Base-by-base conservation (phyloP, 2,888 invertebrate genomes). In the Plagodis dolabraria region DNA sequence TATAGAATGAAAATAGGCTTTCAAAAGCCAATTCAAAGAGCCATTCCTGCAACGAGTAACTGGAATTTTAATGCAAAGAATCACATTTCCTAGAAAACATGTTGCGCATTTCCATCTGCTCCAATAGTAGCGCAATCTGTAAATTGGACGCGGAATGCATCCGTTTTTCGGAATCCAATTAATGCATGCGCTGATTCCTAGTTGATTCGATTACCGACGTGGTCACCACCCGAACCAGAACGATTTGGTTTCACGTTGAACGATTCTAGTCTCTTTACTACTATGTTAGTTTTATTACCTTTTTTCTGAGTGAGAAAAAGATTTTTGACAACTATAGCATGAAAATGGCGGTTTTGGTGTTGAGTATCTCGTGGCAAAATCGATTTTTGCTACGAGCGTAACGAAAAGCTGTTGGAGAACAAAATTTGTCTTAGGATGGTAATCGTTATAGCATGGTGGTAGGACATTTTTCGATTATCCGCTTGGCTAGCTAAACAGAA, bases 131-230 rank as follows among this genome's bases (percentile, higher is more conserved):
- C 45, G 40, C 40, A 33, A 40, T 36, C 38, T 35, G 47, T 47
- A 42, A 49, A 53, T 42, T 46, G 56, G 10, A 48, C 52, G 45
- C 2, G 43, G 11, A n/a, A 46, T 65, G 58, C 59, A 65, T 67
- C 67, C 69, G 67, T 71, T 77, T 72, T 74, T 70, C 62, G 61
- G 47, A 69, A 76, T 74, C 69, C 74, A 78, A 80, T 80, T 75
- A 75, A 69, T 71, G 67, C 68, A 65, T 66, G 64, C 63, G 57
- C 69, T 67, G 68, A 64, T 72, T 56, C 51, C 1, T 35, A n/a
- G 33, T 45, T 46, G 55, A 60, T 53, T 71, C 69, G 65, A 71
- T 67, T 45, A 48, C 51, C 47, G 51, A 58, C 59, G 53, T 57
- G 66, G 69, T 70, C 68, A 33, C 66, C 68, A 58, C 66, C 53